Conservation (phyloP, 2,113 vertebrate genomes). For the Nymphicus hollandicus region DNA sequence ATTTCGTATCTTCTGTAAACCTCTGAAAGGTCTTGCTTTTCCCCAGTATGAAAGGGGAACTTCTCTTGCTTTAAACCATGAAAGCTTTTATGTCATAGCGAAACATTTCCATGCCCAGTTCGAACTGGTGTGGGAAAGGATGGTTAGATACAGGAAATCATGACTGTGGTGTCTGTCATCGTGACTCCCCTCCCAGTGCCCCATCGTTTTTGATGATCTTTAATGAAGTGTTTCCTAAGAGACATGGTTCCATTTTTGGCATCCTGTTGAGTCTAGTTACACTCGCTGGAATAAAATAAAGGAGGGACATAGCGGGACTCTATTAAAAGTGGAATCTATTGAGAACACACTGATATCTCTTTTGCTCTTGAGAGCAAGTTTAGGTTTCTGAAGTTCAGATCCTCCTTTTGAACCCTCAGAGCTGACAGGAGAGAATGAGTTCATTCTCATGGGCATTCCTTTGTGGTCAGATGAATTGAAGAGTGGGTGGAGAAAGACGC, state of each 20-base stretch:
- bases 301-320: neutral
- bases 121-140: neutral
- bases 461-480: neutral
- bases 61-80: neutral
- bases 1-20: neutral
- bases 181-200: neutral
- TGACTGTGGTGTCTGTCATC: neutral
- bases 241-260: neutral
- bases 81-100: neutral
- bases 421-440: neutral
- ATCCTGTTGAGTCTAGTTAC: neutral
- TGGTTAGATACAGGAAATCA: neutral
- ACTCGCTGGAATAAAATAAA: neutral
- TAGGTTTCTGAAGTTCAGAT: neutral
- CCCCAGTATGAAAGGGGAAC: neutral
- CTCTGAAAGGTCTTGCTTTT: neutral
- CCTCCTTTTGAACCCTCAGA: neutral
- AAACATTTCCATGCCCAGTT: neutral
- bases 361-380: accelerated
- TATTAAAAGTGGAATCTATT: accelerated
- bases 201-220: neutral
- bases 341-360: neutral
- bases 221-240: neutral
- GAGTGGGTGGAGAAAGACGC: neutral
- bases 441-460: neutral